Evolutionary conservation across 2,113 vertebrate genomes (phyloP).

Genomic region (Trogon surrucura): DNA sequence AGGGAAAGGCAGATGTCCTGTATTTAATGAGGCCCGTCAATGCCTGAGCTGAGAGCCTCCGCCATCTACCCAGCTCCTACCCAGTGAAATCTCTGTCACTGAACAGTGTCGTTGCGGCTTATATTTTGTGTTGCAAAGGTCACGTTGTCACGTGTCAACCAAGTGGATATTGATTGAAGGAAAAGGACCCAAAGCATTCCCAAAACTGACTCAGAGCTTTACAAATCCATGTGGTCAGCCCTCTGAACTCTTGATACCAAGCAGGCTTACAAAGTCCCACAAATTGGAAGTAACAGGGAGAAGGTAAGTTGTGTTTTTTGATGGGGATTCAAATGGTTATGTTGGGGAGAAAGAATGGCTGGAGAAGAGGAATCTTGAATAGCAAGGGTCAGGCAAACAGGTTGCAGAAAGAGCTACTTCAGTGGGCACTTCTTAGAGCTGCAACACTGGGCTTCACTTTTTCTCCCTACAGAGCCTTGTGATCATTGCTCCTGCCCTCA

Average conservation of each 20-base stretch:
- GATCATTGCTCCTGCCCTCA: no score
- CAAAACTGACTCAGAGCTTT: neutral
- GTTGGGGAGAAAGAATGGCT: no score
- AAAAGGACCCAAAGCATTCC: neutral
- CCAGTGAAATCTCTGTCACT: neutral
- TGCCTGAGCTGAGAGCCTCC: neutral
- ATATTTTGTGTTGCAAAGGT: neutral
- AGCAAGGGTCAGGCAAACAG: no score
- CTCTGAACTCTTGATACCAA: no score
- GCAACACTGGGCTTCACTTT: no score
- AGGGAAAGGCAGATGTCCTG: rapidly evolving
- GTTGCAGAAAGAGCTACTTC: no score
- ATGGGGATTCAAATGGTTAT: no score
- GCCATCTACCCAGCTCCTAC: neutral
- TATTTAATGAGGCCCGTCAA: neutral
- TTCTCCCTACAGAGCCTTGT: no score
- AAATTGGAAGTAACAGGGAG: neutral
- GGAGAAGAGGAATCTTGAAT: no score
- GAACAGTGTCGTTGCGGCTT: neutral
- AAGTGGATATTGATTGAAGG: neutral
- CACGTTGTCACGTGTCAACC: neutral
- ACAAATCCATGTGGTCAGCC: no score
- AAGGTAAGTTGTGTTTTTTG: no score
- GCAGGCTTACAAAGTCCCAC: neutral
- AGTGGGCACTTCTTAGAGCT: no score